phyloP scores from a whole-genome alignment of 2,797 vertebrate species.

The Alfaro cultratus region DNA sequence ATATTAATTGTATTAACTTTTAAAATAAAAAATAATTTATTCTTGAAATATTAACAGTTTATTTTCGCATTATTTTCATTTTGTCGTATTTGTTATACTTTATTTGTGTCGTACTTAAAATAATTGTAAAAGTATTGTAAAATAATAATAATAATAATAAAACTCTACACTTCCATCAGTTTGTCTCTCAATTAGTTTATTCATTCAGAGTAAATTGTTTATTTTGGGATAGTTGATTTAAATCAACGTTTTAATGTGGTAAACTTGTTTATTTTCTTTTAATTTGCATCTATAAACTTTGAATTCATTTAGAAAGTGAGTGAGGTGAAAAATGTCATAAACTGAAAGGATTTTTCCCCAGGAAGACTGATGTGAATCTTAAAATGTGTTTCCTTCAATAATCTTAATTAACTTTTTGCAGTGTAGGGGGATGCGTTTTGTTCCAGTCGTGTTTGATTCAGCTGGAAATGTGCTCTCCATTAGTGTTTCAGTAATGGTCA shows the following conservation, averaged over 20 bases:
- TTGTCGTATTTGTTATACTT: no score
- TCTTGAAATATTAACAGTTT: no score
- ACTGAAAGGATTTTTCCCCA: not conserved
- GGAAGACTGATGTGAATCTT: not conserved
- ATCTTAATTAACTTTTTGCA: not conserved
- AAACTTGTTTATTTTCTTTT: not conserved
- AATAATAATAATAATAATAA: no score
- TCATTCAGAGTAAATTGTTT: not conserved
- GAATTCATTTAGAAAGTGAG: not conserved
- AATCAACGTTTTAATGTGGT: not conserved
- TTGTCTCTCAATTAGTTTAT: no score
- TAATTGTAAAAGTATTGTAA: no score
- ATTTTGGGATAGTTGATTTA: not conserved
- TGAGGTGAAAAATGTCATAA: not conserved
- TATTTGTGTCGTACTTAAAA: no score
- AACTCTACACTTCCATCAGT: no score
- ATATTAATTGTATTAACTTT: no score
- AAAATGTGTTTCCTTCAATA: not conserved
- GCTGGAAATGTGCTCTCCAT: not conserved
- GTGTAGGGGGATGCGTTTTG: not conserved
- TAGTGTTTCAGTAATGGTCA: not conserved
- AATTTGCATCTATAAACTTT: not conserved
- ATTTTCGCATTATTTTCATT: no score
- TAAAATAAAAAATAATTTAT: no score
- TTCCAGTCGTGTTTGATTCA: not conserved